Percentiles rank a stretch among this genome's conserved stretches.
Conservation (phyloP, 2,113 vertebrate species). For the Pseudopodoces humilis region DNA sequence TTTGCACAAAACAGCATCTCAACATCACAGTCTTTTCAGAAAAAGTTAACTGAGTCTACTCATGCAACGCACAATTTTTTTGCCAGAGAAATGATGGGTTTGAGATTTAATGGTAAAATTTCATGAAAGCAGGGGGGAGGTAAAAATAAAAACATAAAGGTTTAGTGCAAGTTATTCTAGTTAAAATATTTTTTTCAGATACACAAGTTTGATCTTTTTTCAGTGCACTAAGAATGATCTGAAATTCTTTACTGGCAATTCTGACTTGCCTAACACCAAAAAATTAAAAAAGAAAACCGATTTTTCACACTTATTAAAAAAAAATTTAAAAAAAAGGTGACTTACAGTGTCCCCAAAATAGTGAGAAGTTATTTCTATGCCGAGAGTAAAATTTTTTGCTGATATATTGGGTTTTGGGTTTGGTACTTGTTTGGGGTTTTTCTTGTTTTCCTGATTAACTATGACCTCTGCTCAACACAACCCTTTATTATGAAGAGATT, state of each 20-base stretch:
- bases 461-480: background rate
- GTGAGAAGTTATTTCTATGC: background rate
- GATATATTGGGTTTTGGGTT: accelerated
- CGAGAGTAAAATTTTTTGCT: background rate
- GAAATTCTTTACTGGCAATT: background rate
- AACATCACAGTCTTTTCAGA: background rate
- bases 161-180: background rate
- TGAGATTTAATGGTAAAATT: background rate
- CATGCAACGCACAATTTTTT: background rate
- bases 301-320: background rate
- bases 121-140: accelerated
- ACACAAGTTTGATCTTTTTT: background rate
- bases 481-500: background rate
- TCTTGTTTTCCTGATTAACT: background rate
- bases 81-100: background rate
- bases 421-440: accelerated
- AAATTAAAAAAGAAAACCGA: background rate
- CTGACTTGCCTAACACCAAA: background rate
- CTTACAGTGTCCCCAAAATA: background rate
- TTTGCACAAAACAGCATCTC: background rate
- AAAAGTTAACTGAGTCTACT: background rate
- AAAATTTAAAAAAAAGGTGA: accelerated
- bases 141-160: background rate
- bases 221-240: background rate
- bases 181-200: background rate